Percentiles rank a stretch among this genome's conserved stretches.
Evolutionary conservation across 2,797 vertebrate genomes (phyloP).

Genomic region (Arremon aurantiirostris): DNA sequence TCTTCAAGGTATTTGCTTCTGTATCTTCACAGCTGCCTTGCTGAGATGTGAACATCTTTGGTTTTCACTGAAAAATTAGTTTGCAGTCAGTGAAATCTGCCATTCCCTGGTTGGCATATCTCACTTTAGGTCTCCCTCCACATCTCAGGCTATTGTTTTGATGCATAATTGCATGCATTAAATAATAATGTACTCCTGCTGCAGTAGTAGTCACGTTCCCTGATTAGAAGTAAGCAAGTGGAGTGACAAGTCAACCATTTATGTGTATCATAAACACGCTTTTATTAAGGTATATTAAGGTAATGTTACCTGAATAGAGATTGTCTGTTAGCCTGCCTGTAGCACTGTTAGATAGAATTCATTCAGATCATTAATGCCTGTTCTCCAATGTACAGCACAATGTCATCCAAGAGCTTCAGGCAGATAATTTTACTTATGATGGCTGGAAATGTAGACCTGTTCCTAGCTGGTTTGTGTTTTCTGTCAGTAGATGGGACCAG

Average conservation of each 20-base stretch:
- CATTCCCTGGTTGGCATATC: not conserved
- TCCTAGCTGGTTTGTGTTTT: not conserved
- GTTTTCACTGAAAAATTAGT: not conserved
- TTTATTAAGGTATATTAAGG: not conserved
- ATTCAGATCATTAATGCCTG: not conserved
- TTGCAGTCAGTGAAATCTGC: not conserved
- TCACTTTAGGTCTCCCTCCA: not conserved
- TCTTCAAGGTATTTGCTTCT: not conserved
- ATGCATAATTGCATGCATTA: not conserved
- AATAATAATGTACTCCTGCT: not conserved
- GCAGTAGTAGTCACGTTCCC: not conserved
- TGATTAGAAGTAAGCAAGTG: not conserved
- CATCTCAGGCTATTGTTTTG: not conserved
- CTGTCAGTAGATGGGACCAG: not conserved
- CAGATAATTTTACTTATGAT: not conserved
- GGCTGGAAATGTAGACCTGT: not conserved
- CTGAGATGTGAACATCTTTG: not conserved
- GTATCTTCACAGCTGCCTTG: accelerated
- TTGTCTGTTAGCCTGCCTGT: not conserved
- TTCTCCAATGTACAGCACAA: not conserved
- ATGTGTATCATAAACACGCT: not conserved
- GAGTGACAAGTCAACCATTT: not conserved
- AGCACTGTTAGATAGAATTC: not conserved
- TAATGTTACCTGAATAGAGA: not conserved
- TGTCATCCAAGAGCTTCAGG: not conserved